phyloP scores from a whole-genome alignment of 2,888 invertebrate species.

The Hetaerina titia region DNA sequence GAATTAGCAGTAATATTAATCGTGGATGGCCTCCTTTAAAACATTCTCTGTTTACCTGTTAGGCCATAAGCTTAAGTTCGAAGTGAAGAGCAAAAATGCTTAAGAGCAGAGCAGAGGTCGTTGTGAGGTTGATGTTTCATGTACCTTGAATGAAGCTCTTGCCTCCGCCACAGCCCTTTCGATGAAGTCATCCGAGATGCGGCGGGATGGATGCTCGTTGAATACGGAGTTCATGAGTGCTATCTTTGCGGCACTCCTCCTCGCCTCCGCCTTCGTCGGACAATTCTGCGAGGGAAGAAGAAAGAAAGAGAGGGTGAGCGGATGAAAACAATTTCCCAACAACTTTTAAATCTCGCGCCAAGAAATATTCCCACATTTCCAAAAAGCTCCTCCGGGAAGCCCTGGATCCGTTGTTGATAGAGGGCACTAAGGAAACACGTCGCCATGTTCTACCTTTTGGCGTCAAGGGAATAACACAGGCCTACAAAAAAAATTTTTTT shows the following conservation, averaged over 20 bases:
- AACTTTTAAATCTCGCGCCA: background rate
- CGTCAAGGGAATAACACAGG: too few relatives aligned
- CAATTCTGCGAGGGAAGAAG: constrained; percentile 84
- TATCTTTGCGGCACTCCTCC: constrained; percentile 96
- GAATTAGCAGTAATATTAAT: too few relatives aligned
- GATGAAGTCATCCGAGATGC: constrained; percentile 96
- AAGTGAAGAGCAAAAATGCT: background rate
- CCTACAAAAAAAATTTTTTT: too few relatives aligned
- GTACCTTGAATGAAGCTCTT: constrained; percentile 89
- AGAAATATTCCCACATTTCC: too few relatives aligned
- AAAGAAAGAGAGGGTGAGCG: background rate
- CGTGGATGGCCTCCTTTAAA: too few relatives aligned
- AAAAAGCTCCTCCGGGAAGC: too few relatives aligned
- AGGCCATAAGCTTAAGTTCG: background rate
- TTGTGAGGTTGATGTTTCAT: constrained; percentile 73
- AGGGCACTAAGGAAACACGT: too few relatives aligned
- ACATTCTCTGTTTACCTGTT: too few relatives aligned
- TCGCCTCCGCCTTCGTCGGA: constrained; percentile 95
- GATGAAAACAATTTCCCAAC: background rate
- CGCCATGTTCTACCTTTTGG: too few relatives aligned
- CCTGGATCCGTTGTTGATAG: too few relatives aligned
- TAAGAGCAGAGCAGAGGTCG: too few relatives aligned
- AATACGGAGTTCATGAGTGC: constrained; percentile 98
- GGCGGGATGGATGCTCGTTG: constrained; percentile 95
- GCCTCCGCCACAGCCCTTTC: constrained; percentile 96